Conservation (phyloP, 2,888 invertebrate genomes). For the Schizaphis graminum region DNA sequence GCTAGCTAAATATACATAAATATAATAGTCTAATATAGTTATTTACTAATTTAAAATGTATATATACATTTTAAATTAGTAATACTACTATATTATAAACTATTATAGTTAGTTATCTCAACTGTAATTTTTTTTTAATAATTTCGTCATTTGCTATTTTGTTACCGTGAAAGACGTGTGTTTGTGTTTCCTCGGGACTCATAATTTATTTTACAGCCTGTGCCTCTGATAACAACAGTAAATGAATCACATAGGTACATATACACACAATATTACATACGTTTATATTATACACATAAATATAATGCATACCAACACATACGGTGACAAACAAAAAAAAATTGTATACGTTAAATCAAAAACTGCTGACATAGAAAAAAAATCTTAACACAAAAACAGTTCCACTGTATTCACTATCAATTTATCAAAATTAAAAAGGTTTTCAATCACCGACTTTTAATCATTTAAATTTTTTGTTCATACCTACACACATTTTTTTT, state of each 20-base stretch:
- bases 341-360: constrained; percentile 24
- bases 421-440: constrained; percentile 25
- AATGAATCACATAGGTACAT: constrained; percentile 16
- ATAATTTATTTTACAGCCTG: constrained; percentile 24
- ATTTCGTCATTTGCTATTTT: not conserved
- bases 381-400: not conserved
- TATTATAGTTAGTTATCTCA: not conserved
- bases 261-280: not conserved
- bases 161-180: not conserved
- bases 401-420: not conserved
- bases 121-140: not conserved
- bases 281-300: not conserved
- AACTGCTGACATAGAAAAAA: constrained; percentile 11
- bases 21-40: too few species aligned
- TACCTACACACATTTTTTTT: not conserved
- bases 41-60: too few species aligned
- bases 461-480: not conserved
- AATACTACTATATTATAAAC: too few species aligned
- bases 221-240: constrained; percentile 12
- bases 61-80: not conserved
- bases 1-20: too few species aligned
- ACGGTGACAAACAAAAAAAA: not conserved
- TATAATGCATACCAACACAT: not conserved
- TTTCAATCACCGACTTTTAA: constrained; percentile 16
- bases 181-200: not conserved